Percentiles rank a stretch among this genome's conserved stretches.
Conservation (phyloP, 1,140 invertebrate species). For the Melanaphis sacchari region DNA sequence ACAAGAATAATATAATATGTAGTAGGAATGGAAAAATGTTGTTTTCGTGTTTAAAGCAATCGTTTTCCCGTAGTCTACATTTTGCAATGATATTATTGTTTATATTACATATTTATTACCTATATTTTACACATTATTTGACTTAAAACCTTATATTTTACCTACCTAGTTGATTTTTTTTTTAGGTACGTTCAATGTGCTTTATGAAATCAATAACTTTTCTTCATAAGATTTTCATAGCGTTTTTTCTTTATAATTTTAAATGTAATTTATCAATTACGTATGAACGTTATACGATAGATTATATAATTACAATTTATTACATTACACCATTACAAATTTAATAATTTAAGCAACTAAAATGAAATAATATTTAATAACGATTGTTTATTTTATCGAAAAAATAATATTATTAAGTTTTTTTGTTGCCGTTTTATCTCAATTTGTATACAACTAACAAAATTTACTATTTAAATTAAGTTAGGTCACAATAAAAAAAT, state of each 20-base stretch:
- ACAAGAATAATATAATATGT: neutral
- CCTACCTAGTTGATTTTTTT: neutral
- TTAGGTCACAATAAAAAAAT: neutral
- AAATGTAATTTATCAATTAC: neutral
- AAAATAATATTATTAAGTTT: neutral
- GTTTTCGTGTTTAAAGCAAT: neutral
- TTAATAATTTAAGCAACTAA: neutral
- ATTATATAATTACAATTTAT: too few species aligned
- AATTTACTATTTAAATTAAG: neutral
- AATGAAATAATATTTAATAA: neutral
- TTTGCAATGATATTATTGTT: neutral
- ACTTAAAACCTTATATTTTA: neutral
- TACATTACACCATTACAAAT: neutral
- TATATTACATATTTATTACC: neutral
- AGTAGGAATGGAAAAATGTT: neutral
- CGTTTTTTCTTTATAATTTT: neutral
- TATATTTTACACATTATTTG: neutral
- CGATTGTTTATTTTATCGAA: neutral
- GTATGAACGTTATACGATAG: neutral
- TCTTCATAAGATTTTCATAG: neutral
- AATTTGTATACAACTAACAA: neutral
- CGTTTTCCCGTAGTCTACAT: neutral
- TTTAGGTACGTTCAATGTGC: neutral
- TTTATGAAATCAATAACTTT: neutral
- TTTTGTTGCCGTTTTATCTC: too few species aligned